Conservation (phyloP, 2,797 vertebrate species). For the Lepidocolaptes lacrymiger region DNA sequence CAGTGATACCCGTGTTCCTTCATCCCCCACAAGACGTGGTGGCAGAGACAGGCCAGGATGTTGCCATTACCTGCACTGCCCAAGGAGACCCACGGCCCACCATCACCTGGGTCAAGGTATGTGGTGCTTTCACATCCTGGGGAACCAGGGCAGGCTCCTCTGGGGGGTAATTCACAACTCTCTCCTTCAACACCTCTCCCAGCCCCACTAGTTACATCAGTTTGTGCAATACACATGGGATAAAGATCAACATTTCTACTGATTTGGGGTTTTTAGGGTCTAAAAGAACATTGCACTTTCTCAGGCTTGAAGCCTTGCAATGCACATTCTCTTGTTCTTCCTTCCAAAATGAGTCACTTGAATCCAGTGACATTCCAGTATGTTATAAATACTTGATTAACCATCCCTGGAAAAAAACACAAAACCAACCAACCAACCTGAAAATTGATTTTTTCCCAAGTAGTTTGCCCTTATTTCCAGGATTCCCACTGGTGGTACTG, state of each 20-base stretch:
- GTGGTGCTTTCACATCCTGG: accelerated
- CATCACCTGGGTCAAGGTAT: constrained; percentile 75
- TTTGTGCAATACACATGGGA: accelerated
- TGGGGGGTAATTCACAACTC: accelerated
- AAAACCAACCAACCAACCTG: not conserved
- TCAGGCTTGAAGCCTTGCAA: not conserved
- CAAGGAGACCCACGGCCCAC: constrained; percentile 73
- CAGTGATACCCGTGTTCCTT: constrained; percentile 73
- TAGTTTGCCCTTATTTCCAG: not conserved
- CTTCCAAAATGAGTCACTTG: not conserved
- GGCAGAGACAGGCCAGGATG: constrained; percentile 69
- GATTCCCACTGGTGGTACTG: not conserved
- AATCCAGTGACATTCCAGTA: not conserved
- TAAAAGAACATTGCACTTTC: not conserved
- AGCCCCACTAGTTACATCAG: not conserved
- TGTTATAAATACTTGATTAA: not conserved
- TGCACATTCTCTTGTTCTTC: not conserved
- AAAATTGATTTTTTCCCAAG: not conserved
- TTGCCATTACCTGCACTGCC: constrained; percentile 56
- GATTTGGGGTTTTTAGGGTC: not conserved
- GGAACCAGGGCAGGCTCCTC: not conserved
- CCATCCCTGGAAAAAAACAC: not conserved
- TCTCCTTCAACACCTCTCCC: not conserved
- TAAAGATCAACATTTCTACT: not conserved
- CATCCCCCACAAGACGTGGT: constrained; percentile 57